Evolutionary conservation across 2,113 vertebrate species (phyloP).

Genomic region (Hyla sarda): DNA sequence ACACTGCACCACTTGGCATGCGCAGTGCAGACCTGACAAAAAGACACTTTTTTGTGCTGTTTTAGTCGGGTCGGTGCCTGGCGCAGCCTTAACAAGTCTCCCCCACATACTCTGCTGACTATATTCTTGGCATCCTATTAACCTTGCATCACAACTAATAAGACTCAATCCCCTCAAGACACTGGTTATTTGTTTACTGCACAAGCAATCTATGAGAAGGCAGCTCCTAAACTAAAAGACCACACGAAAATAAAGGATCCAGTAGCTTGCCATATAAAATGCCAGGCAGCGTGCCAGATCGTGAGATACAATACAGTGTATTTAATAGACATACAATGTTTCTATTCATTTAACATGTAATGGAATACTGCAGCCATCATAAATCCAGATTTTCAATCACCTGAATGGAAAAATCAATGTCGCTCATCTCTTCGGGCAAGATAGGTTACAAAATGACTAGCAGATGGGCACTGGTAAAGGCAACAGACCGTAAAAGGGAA

Average conservation of each 20-base stretch:
- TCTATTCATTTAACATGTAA: constrained; percentile 9
- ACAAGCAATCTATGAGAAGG: not conserved
- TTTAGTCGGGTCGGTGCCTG: no score
- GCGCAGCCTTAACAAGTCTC: no score
- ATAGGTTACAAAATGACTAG: not conserved
- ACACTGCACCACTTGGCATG: no score
- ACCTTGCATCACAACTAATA: not conserved
- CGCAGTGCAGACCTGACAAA: no score
- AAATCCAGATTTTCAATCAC: not conserved
- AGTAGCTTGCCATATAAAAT: not conserved
- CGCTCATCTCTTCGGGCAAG: not conserved
- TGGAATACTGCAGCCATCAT: not conserved
- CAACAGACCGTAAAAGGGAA: not conserved
- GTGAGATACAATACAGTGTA: not conserved
- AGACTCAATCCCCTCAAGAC: not conserved
- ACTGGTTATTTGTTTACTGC: not conserved
- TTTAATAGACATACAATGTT: not conserved
- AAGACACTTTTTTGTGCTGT: no score
- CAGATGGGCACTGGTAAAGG: not conserved
- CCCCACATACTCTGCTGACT: not conserved
- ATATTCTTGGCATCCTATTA: not conserved
- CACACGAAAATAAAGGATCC: not conserved
- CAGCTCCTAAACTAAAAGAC: not conserved
- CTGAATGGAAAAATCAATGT: not conserved
- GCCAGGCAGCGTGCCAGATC: not conserved